A percentile compares a stretch with the other conserved stretches of the same genome.
Conservation (phyloP, 2,888 invertebrate genomes). For the Dasypolia templi region DNA sequence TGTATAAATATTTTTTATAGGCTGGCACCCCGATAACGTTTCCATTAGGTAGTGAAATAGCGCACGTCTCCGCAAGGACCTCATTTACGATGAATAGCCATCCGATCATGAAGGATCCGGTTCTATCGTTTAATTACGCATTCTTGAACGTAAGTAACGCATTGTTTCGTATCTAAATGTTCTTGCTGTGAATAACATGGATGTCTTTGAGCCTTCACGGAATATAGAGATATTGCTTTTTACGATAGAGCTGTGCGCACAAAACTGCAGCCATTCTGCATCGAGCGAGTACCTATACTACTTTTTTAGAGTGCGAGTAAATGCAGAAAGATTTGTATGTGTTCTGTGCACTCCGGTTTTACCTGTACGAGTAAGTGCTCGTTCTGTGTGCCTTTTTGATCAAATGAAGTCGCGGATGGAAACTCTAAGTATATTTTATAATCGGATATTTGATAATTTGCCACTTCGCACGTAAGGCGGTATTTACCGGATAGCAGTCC, state of each 20-base stretch:
- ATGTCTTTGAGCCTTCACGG: conserved; percentile 59
- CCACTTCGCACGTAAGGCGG: conserved; percentile 1
- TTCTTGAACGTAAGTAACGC: conserved; percentile 72
- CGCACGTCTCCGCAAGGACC: conserved; percentile 79
- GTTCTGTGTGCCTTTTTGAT: conserved; percentile 18
- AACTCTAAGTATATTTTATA: not conserved
- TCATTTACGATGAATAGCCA: conserved; percentile 83
- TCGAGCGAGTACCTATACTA: conserved; percentile 8
- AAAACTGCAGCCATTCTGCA: conserved; percentile 29
- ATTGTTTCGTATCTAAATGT: conserved; percentile 75
- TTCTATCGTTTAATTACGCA: conserved; percentile 83
- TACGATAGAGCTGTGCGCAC: conserved; percentile 35
- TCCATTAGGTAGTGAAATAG: conserved; percentile 80
- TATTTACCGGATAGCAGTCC: conserved; percentile 14
- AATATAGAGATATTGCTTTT: conserved; percentile 64
- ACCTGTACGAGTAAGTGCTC: conserved; percentile 10
- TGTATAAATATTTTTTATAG: conserved; percentile 57
- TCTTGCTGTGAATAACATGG: conserved; percentile 68
- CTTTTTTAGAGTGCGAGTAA: conserved; percentile 35
- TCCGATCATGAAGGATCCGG: conserved; percentile 74
- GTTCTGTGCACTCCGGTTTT: conserved; percentile 17
- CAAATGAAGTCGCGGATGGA: conserved; percentile 6
- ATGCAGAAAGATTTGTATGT: conserved; percentile 20
- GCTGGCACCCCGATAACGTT: conserved; percentile 74
- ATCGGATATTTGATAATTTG: conserved; percentile 9